phyloP scores from a whole-genome alignment of 1,140 invertebrate genomes.

The Galleria mellonella region DNA sequence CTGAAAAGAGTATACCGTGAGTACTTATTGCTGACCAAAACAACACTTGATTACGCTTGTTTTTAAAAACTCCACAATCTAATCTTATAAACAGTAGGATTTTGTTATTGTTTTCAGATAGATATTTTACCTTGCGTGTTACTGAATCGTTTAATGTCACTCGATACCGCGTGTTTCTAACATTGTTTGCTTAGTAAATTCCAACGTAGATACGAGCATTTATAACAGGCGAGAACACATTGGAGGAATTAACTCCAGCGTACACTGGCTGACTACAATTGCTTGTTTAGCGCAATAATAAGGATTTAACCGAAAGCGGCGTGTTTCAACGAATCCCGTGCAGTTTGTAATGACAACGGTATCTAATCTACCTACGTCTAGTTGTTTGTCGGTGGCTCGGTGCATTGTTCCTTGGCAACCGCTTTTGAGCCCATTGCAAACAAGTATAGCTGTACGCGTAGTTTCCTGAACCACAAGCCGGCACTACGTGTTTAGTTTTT shows the following conservation, averaged over 20 bases:
- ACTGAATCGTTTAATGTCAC: no score
- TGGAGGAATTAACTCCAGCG: neutral
- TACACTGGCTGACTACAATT: neutral
- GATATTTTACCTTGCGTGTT: no score
- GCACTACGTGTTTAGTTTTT: neutral
- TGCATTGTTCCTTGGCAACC: neutral
- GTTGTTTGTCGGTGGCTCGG: neutral
- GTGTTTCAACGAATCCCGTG: neutral
- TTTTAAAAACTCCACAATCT: no score
- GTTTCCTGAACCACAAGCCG: neutral
- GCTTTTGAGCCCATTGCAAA: neutral
- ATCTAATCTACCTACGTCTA: neutral
- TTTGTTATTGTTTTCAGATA: no score
- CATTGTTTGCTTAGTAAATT: no score
- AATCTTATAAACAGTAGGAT: no score
- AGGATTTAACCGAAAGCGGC: conserved; percentile 1
- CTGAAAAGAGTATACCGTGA: no score
- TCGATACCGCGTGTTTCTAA: no score
- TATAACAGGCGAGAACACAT: no score
- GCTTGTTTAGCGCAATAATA: neutral
- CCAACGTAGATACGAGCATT: no score
- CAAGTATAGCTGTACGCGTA: neutral
- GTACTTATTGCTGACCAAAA: no score
- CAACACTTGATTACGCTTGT: no score
- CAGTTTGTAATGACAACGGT: neutral